phyloP scores from a whole-genome alignment of 2,888 invertebrate species.

The Lasioglossum lativentre region DNA sequence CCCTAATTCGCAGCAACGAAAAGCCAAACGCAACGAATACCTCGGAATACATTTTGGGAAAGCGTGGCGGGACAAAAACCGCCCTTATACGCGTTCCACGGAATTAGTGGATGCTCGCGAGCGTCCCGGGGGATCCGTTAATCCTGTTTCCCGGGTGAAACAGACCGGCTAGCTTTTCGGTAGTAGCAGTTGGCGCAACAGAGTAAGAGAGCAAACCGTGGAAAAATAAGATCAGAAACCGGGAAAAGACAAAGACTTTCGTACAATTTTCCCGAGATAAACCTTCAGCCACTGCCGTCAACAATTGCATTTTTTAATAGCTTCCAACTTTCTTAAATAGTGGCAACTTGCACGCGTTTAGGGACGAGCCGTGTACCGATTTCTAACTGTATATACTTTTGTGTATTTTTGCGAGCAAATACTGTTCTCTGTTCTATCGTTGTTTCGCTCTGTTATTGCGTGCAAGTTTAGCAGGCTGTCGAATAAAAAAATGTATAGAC shows the following conservation, averaged over 20 bases:
- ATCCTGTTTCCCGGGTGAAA: background rate
- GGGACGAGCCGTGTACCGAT: too few species aligned
- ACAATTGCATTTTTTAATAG: too few species aligned
- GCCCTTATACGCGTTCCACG: background rate
- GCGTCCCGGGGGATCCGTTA: constrained; percentile 6
- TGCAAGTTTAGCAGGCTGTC: background rate
- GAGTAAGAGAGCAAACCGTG: background rate
- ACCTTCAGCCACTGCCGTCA: too few species aligned
- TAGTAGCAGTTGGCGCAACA: background rate
- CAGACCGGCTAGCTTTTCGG: background rate
- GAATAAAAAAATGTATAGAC: constrained; percentile 45
- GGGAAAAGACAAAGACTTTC: background rate
- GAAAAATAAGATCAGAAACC: background rate
- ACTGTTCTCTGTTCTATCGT: background rate
- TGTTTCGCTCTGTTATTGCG: background rate
- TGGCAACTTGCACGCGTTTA: too few species aligned
- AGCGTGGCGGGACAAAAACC: background rate
- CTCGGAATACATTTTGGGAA: background rate
- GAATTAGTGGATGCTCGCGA: background rate
- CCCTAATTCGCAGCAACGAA: background rate
- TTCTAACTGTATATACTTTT: too few species aligned
- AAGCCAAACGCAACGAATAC: background rate
- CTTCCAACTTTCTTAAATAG: too few species aligned
- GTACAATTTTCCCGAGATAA: too few species aligned
- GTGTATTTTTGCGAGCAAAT: too few species aligned